Base-by-base conservation (phyloP, 2,113 vertebrate genomes). In the Rhombomys opimus region DNA sequence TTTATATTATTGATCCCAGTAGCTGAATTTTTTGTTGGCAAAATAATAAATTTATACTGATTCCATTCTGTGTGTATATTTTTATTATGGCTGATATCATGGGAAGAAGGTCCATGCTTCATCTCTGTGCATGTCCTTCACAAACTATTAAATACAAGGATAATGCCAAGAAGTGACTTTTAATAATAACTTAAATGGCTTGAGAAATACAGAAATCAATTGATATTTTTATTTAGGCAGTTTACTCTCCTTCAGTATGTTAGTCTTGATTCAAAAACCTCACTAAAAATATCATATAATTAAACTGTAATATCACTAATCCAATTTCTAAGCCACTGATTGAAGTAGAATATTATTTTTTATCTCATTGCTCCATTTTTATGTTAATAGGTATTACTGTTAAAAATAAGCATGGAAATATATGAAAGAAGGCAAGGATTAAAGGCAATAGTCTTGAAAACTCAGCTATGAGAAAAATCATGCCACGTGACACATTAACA, bases 201-300 rank as follows among this genome's bases (percentile, higher is more conserved):
- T 88, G 15, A 72, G 13, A 17, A 72, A 27, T 73, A 25, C 32
- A 57, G 32, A 27, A 70, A 88, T 38, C 27, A 50, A 5, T 11
- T 57, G 67, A 13, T 27, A 68, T 50, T 80, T 96, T 92, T 94
- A 90, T 94, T 90, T 87, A 67, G 13, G 7, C 4, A 57, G 90
- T 82, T 91, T 87, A 35, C 8, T 46, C 17, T 87, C 14, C 46
- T 95, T 59, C 2, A 80, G 27, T 32, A 75, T 41, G 75, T 23
- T 87, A 41, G 5, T 10, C 9, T 72, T 94, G 61, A 32, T 89
- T 95, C 27, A 93, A 94, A 96, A 72, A 18, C 22, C 27, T 72
- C 35, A 76, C 80, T 81, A 50, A 76, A 93, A 76, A 85, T 84
- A 41, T 18, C 20, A 93, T 52, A 1, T 81, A 61, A 75, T 63